Evolutionary conservation across 1,140 invertebrate genomes (phyloP), one percentile per base, ranked within the genome.

Genomic region (Metaphire vulgaris): DNA sequence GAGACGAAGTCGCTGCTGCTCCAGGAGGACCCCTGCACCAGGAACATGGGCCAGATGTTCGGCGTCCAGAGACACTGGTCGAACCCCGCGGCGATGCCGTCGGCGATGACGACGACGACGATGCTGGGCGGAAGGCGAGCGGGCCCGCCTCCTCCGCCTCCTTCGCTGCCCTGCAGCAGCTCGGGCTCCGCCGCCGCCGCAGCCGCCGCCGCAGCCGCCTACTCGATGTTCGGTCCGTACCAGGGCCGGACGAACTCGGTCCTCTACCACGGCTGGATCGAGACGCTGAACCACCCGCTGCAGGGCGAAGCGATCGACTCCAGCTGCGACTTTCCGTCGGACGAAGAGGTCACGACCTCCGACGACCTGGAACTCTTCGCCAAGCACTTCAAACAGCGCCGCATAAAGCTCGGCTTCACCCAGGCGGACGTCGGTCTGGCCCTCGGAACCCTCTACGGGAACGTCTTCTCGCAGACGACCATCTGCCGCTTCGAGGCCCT

Each of bases 401-500:
- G 97, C 74, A 99, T 99, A 86, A 99, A 99, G 87, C 89, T 99
- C 32, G 97, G 97, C 74, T 99, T 87, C 80, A 89, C 88, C 1
- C 97, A 99, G 87, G 97, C 96, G 0, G 97, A 99, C 86, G 97
- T 99, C 2, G 97, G 97, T 67, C 89, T 99, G n/a, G 97, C 97
- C 15, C 89, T 99, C 76, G 97, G 97, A 41, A 99, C 96, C 0
- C 90, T 99, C 0, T 99, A 99, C 87, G 97, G 97, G 76, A 99
- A 99, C 85, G 97, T 99, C 28, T 99, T 99, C 88, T 97, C 95
- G 66, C 97, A 99, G 88, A 99, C 97, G 74, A 99, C 97, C 74
- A 99, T 99, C 86, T 99, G 97, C 88, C 90, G 97, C 82, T 99
- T 99, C 88, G 97, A 99, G 89, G 97, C 97, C 79, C 88, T 99